A percentile compares a stretch with the other conserved stretches of the same genome.
These are phyloP conservation scores for Drosophila nigromelanica DNA, from an alignment of 1,140 invertebrate species.

Conservation along the genomic window DNA sequence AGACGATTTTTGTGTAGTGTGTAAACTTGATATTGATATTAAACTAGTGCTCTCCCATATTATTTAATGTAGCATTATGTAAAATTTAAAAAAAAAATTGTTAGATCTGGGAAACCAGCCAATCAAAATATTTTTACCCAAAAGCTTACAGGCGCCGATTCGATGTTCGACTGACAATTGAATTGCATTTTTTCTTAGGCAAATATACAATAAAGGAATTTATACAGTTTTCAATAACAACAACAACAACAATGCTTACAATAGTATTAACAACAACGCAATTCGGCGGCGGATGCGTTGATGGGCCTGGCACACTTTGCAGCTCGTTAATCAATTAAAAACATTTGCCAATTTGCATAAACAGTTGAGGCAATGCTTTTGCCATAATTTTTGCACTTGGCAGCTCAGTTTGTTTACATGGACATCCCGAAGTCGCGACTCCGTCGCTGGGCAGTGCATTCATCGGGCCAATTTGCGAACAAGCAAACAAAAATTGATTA, in stretches of 20 bases:
- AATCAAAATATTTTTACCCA: too few relatives aligned
- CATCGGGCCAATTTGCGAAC: conserved; percentile 42
- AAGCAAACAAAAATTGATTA: conserved; percentile 71
- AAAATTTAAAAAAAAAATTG: too few relatives aligned
- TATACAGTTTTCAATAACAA: conserved; percentile 22
- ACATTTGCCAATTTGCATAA: conserved; percentile 69
- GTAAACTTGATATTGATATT: too few relatives aligned
- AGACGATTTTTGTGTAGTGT: too few relatives aligned
- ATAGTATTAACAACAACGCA: conserved; percentile 7
- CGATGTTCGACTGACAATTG: background rate
- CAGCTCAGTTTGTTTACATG: conserved; percentile 51
- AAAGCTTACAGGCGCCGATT: background rate
- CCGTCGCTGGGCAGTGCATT: background rate
- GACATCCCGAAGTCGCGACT: background rate
- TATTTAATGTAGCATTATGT: too few relatives aligned
- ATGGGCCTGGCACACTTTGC: conserved; percentile 49
- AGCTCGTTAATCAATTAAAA: conserved; percentile 68
- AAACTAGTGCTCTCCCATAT: too few relatives aligned
- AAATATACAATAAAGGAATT: conserved; percentile 18
- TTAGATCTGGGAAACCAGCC: too few relatives aligned
- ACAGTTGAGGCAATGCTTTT: conserved; percentile 42
- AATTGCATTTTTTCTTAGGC: background rate
- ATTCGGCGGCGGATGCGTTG: conserved; percentile 2
- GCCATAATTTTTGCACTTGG: conserved; percentile 65
- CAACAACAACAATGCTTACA: conserved; percentile 16